Evolutionary conservation across 1,140 invertebrate genomes (phyloP), one percentile per base, ranked within the genome.

Genomic region (Drosophila ogumai): DNA sequence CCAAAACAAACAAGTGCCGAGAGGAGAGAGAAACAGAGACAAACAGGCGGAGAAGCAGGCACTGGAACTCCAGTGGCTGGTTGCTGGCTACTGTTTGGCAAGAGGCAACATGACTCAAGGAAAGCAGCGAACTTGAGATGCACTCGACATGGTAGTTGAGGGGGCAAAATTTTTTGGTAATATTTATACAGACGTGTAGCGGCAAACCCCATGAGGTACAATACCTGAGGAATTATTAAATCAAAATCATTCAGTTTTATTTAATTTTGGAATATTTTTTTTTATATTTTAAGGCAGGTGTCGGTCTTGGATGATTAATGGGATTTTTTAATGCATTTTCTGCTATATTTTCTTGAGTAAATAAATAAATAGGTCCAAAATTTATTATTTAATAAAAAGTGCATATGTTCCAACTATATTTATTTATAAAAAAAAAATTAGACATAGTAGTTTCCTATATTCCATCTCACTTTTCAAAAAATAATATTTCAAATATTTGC

Each of bases 1-100:
- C 75, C 63, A 77, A 84, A 73, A 59, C 50, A 77, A 90, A 71
- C 75, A 90, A 65, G 57, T 68, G 66, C 28, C 76, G 22, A 43
- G 65, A 38, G 69, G 34, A 75, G 47, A 58, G n/a, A 41, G 31
- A 47, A 15, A 22, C 19, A 19, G 13, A 52, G 31, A 69, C 12
- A 41, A 57, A 19, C 34, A 17, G 49, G 28, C 44, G 41, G 36
- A 38, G 41, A 69, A 38, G 44, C 38, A 56, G 58, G 63, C 54
- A 81, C 75, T 79, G 54, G 59, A 50, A 55, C 75, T 79, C 44
- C 54, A 76, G 38, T 49, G 50, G 52, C 40, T 15, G 56, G 61
- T 32, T 15, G 66, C 66, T 81, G 22, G 66, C 79, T 81, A 77
- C 79, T 82, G 79, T 81, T 63, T 63, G 78, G 41, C 67, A 77